Conservation (phyloP, 2,797 vertebrate genomes). For the Amniataba percoides region DNA sequence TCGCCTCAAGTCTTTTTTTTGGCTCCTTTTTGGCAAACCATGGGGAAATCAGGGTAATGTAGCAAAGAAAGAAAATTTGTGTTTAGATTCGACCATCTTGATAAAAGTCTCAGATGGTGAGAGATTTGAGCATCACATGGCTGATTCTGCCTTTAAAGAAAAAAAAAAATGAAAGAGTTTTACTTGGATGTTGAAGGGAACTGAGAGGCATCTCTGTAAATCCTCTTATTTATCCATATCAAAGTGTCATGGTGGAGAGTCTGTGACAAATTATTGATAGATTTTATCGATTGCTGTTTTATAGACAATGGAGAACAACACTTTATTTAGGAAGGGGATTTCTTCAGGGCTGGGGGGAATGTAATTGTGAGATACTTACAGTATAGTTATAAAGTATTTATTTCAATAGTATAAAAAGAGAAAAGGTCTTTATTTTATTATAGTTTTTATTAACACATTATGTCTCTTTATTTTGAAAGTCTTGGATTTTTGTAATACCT, state of each 20-base stretch:
- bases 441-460: constrained; percentile 76
- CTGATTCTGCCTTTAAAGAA: constrained; percentile 45
- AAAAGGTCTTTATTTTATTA: constrained; percentile 84
- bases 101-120: not conserved
- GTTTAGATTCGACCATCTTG: not conserved
- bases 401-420: constrained; percentile 75
- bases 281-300: constrained; percentile 64
- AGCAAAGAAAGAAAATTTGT: constrained; percentile 22
- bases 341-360: constrained; percentile 54
- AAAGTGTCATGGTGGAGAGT: constrained; percentile 63
- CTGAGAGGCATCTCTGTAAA: constrained; percentile 46
- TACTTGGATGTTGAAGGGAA: constrained; percentile 18
- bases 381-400: constrained; percentile 75
- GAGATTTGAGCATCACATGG: constrained; percentile 4
- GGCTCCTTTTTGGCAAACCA: not conserved
- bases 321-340: constrained; percentile 51
- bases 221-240: constrained; percentile 57
- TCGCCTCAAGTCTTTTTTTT: not conserved
- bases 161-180: not conserved
- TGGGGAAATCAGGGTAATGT: constrained; percentile 23
- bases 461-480: constrained; percentile 72
- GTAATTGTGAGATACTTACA: constrained; percentile 61
- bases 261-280: constrained; percentile 60
- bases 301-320: constrained; percentile 50
- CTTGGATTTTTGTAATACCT: constrained; percentile 70